Conservation (phyloP, 2,797 vertebrate genomes). For the Luscinia megarhynchos region DNA sequence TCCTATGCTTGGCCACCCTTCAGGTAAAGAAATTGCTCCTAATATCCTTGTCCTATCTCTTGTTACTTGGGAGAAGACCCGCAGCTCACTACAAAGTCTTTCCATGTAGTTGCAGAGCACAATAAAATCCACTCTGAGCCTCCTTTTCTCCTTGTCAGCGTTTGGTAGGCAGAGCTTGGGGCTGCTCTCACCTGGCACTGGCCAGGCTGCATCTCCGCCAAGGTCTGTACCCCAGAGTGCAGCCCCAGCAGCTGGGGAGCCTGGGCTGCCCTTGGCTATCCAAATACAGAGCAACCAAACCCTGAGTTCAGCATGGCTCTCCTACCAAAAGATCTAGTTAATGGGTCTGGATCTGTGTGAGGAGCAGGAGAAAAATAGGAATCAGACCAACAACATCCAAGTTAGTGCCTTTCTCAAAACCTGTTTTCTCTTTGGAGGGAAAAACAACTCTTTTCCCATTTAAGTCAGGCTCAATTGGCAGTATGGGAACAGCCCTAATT, state of each 20-base stretch:
- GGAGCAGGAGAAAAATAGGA: neutral
- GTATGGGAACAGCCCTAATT: neutral
- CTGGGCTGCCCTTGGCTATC: neutral
- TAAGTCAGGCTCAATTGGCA: neutral
- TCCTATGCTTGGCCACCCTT: neutral
- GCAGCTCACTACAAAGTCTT: neutral
- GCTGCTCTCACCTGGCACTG: neutral
- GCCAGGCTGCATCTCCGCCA: neutral
- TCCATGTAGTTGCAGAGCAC: neutral
- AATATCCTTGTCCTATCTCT: neutral
- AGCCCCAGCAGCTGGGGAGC: neutral
- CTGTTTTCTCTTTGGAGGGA: neutral
- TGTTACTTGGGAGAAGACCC: neutral
- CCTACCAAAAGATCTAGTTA: neutral
- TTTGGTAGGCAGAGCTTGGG: neutral
- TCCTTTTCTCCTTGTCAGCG: neutral
- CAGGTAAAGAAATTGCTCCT: neutral
- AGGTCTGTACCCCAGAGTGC: neutral
- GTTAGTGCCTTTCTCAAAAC: neutral
- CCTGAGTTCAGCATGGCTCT: neutral
- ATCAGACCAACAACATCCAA: rapidly evolving
- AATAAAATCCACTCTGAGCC: neutral
- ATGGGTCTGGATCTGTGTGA: neutral
- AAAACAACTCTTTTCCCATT: neutral
- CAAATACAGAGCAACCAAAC: neutral